phyloP scores from a whole-genome alignment of 1,140 invertebrate genomes.

The Plodia interpunctella region DNA sequence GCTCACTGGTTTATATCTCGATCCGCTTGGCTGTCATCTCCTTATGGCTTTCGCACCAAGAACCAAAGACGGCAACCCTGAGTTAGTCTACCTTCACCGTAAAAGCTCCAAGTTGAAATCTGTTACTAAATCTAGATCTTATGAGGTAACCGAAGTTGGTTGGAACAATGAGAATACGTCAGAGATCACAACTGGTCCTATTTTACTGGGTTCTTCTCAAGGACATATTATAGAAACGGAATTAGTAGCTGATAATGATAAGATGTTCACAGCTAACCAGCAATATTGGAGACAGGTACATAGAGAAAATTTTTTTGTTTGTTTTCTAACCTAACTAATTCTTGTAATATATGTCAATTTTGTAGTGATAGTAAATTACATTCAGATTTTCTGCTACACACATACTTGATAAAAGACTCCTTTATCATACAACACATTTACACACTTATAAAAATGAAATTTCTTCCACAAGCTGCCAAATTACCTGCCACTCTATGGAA shows the following conservation, averaged over 20 bases:
- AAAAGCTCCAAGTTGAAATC: constrained; percentile 73
- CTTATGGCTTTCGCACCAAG: constrained; percentile 85
- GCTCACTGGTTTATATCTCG: constrained; percentile 87
- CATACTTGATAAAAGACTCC: neutral
- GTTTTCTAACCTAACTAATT: too few species aligned
- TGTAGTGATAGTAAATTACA: too few species aligned
- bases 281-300: constrained; percentile 92
- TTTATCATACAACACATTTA: too few species aligned
- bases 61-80: constrained; percentile 80
- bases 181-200: constrained; percentile 84
- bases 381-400: too few species aligned
- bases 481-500: constrained; percentile 84
- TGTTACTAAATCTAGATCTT: constrained; percentile 83
- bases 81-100: constrained; percentile 88
- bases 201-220: constrained; percentile 92
- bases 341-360: neutral
- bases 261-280: constrained; percentile 88
- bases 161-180: constrained; percentile 90
- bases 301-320: neutral
- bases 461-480: constrained; percentile 82
- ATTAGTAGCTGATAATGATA: constrained; percentile 86
- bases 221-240: constrained; percentile 96
- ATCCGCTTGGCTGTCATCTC: constrained; percentile 91
- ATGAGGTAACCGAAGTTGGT: constrained; percentile 93
- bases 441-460: constrained; percentile 1